Conservation (phyloP, 2,797 vertebrate species). For the Sebastes itinus region DNA sequence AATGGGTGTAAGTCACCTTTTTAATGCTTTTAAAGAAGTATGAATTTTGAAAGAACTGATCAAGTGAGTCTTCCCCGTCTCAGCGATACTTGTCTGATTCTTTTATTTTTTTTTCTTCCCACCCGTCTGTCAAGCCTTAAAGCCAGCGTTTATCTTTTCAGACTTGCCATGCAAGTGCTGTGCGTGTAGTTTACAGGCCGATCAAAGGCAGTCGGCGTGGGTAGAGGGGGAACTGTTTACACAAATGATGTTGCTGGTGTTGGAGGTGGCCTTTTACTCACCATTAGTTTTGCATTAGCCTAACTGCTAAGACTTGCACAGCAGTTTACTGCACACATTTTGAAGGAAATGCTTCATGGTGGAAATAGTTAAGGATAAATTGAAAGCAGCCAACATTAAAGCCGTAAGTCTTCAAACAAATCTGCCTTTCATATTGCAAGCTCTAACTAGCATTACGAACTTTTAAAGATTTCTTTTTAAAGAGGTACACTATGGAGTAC, state of each 20-base stretch:
- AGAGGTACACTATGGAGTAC: background rate
- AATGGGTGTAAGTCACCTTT: background rate
- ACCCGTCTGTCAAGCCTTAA: background rate
- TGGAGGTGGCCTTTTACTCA: background rate
- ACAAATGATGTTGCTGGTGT: background rate
- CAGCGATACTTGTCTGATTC: background rate
- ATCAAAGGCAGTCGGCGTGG: background rate
- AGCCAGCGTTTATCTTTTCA: background rate
- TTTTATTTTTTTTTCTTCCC: background rate
- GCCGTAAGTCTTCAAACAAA: background rate
- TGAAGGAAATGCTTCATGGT: background rate
- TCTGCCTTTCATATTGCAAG: background rate
- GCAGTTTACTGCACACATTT: background rate
- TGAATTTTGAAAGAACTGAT: background rate
- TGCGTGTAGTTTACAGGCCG: background rate
- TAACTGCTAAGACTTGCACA: background rate
- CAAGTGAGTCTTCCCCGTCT: background rate
- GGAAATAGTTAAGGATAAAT: background rate
- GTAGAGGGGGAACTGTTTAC: background rate
- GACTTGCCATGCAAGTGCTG: background rate
- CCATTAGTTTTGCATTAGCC: background rate
- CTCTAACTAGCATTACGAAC: background rate
- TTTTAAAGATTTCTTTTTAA: background rate
- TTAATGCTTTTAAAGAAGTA: background rate
- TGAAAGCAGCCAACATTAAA: background rate